phyloP scores from a whole-genome alignment of 30 jellyfish, hydroid and myxozoan species.

The Aurelia coerulea region DNA sequence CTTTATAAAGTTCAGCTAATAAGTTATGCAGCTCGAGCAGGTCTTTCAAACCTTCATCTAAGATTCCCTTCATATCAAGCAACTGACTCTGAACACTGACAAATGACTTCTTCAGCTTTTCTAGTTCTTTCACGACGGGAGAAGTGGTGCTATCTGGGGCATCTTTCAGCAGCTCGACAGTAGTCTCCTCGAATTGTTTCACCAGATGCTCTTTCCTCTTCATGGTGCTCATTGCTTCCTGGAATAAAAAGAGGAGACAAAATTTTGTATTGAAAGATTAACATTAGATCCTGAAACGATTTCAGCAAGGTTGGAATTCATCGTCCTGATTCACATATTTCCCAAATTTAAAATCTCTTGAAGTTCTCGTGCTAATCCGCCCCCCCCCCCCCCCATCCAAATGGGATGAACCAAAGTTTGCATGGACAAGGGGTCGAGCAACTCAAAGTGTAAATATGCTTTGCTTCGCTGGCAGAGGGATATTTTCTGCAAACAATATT shows the following conservation, averaged over 20 bases:
- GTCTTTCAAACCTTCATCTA: constrained; percentile 65
- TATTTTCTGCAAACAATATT: too few species aligned
- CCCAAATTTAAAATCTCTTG: too few species aligned
- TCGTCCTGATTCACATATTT: too few species aligned
- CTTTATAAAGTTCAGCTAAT: constrained; percentile 53
- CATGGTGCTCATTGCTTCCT: constrained; percentile 70
- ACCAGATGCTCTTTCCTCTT: constrained; percentile 62
- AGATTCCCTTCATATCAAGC: constrained; percentile 42
- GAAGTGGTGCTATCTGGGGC: constrained; percentile 70
- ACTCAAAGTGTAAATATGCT: too few species aligned
- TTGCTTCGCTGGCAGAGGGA: too few species aligned
- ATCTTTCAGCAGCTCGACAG: constrained; percentile 66
- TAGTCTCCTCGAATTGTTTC: constrained; percentile 44
- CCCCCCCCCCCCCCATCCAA: too few species aligned
- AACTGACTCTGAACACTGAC: constrained; percentile 49
- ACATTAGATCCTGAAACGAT: too few species aligned
- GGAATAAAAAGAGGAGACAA: background rate
- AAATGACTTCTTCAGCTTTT: constrained; percentile 59
- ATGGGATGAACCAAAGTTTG: too few species aligned
- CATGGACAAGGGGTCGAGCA: too few species aligned
- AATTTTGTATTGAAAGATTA: too few species aligned
- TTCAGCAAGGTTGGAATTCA: too few species aligned
- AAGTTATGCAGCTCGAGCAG: constrained; percentile 71
- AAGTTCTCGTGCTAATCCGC: too few species aligned
- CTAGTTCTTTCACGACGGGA: constrained; percentile 84